Conservation (phyloP, 2,888 invertebrate genomes). For the Heteromyza rotundicornis region DNA sequence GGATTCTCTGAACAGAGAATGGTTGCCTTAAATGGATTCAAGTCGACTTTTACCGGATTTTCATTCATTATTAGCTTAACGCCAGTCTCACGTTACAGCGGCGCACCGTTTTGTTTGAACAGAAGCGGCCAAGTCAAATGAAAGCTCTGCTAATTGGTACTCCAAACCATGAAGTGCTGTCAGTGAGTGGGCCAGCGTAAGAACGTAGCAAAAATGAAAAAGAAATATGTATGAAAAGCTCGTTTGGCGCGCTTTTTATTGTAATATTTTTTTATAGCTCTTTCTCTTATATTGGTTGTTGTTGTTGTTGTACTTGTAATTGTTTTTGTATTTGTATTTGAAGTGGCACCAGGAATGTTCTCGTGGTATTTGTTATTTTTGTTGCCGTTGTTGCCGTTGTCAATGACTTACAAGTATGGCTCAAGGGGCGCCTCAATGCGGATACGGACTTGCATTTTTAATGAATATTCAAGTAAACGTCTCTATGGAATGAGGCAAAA, state of each 20-base stretch:
- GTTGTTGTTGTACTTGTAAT: background rate
- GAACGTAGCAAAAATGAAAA: background rate
- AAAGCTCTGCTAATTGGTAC: slow-evolving; percentile 20
- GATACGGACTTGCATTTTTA: slow-evolving; percentile 8
- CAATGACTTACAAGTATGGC: background rate
- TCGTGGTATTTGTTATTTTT: background rate
- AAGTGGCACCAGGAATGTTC: background rate
- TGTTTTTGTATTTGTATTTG: background rate
- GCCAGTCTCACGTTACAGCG: too few species aligned
- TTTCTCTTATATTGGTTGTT: background rate
- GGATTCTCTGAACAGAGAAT: too few species aligned
- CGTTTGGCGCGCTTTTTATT: too few species aligned
- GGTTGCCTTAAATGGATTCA: too few species aligned
- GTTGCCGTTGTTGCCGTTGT: background rate
- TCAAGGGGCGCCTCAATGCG: background rate
- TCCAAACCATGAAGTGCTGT: slow-evolving; percentile 11
- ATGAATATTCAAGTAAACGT: background rate
- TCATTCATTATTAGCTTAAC: too few species aligned
- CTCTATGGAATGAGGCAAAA: background rate
- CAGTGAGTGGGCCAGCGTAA: slow-evolving; percentile 4
- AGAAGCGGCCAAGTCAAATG: background rate
- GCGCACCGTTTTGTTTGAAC: slow-evolving; percentile 16
- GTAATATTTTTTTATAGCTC: too few species aligned
- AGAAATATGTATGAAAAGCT: too few species aligned
- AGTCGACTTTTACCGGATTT: too few species aligned